Evolutionary conservation across 2,797 vertebrate species (phyloP).

Genomic region (Ctenosaura bakeri): DNA sequence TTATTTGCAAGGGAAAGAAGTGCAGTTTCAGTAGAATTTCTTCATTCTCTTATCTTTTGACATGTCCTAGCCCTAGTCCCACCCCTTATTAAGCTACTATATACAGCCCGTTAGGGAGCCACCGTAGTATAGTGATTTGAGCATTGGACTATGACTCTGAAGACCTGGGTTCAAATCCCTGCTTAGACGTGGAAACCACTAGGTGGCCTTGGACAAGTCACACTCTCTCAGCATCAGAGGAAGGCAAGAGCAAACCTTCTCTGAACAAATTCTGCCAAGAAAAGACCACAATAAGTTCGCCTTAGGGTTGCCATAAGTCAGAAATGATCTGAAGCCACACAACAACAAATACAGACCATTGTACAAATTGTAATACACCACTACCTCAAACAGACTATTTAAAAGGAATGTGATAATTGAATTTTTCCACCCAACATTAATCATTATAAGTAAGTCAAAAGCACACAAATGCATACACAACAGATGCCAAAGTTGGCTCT

Average conservation of each 20-base stretch:
- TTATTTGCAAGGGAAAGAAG: not conserved
- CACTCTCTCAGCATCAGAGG: no score
- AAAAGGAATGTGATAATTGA: slow-evolving; percentile 7
- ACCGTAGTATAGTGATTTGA: not conserved
- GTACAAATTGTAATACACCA: no score
- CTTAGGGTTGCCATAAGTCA: no score
- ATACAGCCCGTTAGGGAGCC: not conserved
- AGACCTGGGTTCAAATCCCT: no score
- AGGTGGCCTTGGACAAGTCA: no score
- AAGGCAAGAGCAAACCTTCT: no score
- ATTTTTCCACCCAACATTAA: slow-evolving; percentile 8
- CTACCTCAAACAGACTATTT: not conserved
- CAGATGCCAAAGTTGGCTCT: not conserved
- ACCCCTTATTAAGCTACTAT: not conserved
- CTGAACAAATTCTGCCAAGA: no score
- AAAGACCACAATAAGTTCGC: no score
- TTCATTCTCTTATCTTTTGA: not conserved
- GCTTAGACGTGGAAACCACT: no score
- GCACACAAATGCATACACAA: not conserved
- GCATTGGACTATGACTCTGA: no score
- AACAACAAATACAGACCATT: no score
- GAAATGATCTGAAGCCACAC: no score
- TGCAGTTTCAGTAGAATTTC: not conserved
- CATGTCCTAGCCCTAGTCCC: not conserved
- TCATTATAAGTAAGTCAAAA: not conserved